Conservation (phyloP, 2,113 vertebrate genomes). For the Neogale vison region DNA sequence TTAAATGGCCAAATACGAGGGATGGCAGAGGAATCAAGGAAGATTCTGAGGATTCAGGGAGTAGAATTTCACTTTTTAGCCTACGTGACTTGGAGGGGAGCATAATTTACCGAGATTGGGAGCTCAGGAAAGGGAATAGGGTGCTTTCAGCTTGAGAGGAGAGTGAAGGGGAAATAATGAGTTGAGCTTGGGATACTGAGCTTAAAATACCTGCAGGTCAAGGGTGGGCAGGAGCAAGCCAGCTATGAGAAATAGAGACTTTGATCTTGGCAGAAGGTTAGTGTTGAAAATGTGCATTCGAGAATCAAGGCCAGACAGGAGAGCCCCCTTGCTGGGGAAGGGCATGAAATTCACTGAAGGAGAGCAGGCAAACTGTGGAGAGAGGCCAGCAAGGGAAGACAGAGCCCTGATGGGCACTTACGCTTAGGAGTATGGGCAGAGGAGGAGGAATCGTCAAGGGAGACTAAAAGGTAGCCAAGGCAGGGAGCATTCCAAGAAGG, state of each 20-base stretch:
- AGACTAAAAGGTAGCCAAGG: slow-evolving; percentile 67
- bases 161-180: not conserved
- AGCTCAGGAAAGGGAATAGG: not conserved
- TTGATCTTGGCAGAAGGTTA: not conserved
- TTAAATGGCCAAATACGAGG: not conserved
- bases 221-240: not conserved
- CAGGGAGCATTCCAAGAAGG: slow-evolving; percentile 62
- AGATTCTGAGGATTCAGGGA: not conserved
- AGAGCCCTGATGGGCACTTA: slow-evolving; percentile 60
- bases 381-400: not conserved
- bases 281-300: not conserved
- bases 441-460: slow-evolving; percentile 55
- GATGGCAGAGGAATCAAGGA: fast-evolving
- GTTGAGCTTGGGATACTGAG: not conserved
- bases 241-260: not conserved
- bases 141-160: not conserved
- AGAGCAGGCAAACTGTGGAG: not conserved
- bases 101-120: not conserved
- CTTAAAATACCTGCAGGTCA: not conserved
- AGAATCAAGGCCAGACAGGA: not conserved
- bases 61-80: not conserved
- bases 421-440: slow-evolving; percentile 54
- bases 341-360: not conserved
- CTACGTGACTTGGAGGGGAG: not conserved
- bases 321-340: not conserved